Conservation (phyloP, 2,797 vertebrate species). For the Kryptolebias ocellatus region DNA sequence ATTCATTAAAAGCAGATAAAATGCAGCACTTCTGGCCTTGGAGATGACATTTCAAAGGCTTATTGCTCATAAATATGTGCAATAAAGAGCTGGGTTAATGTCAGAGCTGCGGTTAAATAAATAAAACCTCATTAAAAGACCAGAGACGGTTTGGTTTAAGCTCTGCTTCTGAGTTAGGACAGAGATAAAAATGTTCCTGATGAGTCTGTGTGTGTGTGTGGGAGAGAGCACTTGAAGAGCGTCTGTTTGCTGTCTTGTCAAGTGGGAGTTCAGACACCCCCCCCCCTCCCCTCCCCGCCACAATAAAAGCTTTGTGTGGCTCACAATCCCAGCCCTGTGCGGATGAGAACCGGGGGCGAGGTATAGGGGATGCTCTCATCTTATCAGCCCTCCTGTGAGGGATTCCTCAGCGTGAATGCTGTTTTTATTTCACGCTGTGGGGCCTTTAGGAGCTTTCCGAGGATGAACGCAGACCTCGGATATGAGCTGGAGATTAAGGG, state of each 20-base stretch:
- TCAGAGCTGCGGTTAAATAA: not conserved
- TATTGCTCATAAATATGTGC: constrained; percentile 1
- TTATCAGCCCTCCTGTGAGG: constrained; percentile 44
- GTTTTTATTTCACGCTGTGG: constrained; percentile 53
- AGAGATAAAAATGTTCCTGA: not conserved
- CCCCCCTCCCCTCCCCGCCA: constrained; percentile 42
- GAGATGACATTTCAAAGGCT: constrained; percentile 19
- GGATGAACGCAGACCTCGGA: constrained; percentile 59
- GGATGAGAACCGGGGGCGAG: constrained; percentile 27
- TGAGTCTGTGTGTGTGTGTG: constrained; percentile 13
- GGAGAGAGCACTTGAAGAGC: constrained; percentile 25
- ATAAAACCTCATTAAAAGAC: not conserved
- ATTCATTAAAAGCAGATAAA: constrained; percentile 7
- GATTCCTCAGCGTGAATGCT: constrained; percentile 45
- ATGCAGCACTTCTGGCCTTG: not conserved
- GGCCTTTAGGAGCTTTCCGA: constrained; percentile 20
- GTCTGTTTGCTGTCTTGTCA: constrained; percentile 46
- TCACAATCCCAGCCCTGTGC: constrained; percentile 71
- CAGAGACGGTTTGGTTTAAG: not conserved
- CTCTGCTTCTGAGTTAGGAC: not conserved
- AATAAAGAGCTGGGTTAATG: not conserved
- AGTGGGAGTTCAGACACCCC: constrained; percentile 69
- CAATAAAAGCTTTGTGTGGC: constrained; percentile 74
- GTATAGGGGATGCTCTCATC: constrained; percentile 33
- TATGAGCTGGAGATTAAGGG: constrained; percentile 35